Base-by-base conservation (phyloP, 2,113 vertebrate species). In the Catharus fuscescens region DNA sequence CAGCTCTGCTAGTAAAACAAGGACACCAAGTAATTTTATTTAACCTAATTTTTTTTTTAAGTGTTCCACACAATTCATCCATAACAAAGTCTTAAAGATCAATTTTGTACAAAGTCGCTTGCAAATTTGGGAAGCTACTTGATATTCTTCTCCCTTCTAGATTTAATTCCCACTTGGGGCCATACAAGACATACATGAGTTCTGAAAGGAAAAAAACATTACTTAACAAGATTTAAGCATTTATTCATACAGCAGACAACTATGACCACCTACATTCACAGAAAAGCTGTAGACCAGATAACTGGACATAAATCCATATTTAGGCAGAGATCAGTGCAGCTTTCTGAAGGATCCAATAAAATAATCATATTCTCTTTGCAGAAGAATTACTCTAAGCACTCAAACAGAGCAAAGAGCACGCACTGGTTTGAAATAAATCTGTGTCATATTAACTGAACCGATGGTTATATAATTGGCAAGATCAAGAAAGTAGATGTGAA, bases 11-110 rank as follows among this genome's bases (percentile, higher is more conserved):
- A 82, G 89, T 89, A 95, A 95, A 97, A 97, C 74, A 95, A 74
- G 94, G 95, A 79, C 94, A 95, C 84, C 70, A 76, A 89, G 91
- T 92, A 91, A 97, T 93, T 95, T 96, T 93, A 96, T 90, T 96
- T 96, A 95, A 95, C 94, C 94, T 96, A 50, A 61, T 95, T 38
- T 95, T 92, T 36, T 92, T 88, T 95, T 56, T 34, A 77, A 85
- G 62, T n/a, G 70, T 73, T 91, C 67, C 66, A 94, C 82, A 83
- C 82, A 92, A 80, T 88, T 82, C 50, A 91, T 62, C 78, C 79
- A 77, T 93, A 92, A 86, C 70, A 54, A 83, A 86, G 91, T 36
- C 66, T 82, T 82, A 54, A 77, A 88, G 44, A 93, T 92, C 79
- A 59, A 80, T 93, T 94, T 71, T 52, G 38, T 66, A 88, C 47